Percentiles rank a stretch among this genome's conserved stretches.
Evolutionary conservation across 53 echinoderm and acorn worm species (phyloP).

Genomic region (Echinometra lucunter): DNA sequence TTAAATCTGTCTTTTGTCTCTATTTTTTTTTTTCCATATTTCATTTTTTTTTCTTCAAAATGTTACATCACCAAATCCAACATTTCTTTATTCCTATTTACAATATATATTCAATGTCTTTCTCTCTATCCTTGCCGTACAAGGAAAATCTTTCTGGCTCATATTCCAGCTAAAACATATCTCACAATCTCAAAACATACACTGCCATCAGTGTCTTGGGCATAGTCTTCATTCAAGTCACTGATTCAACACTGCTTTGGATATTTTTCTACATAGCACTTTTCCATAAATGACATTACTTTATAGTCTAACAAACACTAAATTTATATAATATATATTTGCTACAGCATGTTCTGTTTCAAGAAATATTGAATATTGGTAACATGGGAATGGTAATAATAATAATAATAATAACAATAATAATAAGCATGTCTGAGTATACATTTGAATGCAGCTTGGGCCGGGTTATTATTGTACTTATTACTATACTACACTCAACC

Average conservation of each 20-base stretch:
- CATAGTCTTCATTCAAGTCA: neutral
- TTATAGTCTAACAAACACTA: conserved; percentile 24
- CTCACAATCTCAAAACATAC: neutral
- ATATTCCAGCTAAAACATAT: neutral
- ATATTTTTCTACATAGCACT: neutral
- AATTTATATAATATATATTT: neutral
- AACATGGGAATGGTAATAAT: neutral
- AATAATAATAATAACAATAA: too few species aligned
- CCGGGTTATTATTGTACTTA: neutral
- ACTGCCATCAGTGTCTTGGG: neutral
- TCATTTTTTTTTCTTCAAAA: conserved; percentile 63
- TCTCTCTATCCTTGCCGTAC: neutral
- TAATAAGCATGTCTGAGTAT: conserved; percentile 9
- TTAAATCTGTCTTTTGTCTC: conserved; percentile 19
- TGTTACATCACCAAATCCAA: conserved; percentile 47
- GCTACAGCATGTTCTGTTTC: neutral
- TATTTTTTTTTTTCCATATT: conserved; percentile 44
- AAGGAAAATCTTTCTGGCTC: neutral
- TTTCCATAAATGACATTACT: conserved; percentile 4
- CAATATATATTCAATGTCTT: conserved; percentile 39
- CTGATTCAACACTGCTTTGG: neutral
- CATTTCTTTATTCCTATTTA: conserved; percentile 47
- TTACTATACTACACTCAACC: neutral
- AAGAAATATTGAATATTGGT: conserved; percentile 43
- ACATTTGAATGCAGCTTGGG: neutral